A percentile compares a stretch with the other conserved stretches of the same genome.
Evolutionary conservation across 2,888 invertebrate species (phyloP).

Genomic region (Arrhopalites spinosus): DNA sequence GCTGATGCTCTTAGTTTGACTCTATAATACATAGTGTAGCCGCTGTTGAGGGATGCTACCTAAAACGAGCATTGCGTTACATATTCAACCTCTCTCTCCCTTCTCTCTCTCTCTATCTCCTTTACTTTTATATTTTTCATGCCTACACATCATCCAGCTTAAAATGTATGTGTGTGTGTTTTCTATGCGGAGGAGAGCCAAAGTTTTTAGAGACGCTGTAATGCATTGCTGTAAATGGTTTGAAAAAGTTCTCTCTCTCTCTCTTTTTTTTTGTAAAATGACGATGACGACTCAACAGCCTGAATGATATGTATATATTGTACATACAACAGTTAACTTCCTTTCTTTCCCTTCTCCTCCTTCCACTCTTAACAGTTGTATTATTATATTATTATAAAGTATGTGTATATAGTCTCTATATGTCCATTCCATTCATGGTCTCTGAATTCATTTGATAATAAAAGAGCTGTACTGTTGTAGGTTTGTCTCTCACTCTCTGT

Average conservation of each 20-base stretch:
- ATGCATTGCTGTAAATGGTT: too few relatives aligned
- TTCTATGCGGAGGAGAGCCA: too few relatives aligned
- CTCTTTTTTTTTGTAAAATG: too few relatives aligned
- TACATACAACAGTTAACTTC: constrained; percentile 40
- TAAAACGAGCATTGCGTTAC: constrained; percentile 19
- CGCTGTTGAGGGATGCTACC: background rate
- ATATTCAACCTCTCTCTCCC: background rate
- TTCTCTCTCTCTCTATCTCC: constrained; percentile 21
- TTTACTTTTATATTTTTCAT: background rate
- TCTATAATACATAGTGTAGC: constrained; percentile 15
- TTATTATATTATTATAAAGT: constrained; percentile 30
- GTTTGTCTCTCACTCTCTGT: too few relatives aligned
- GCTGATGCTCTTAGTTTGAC: too few relatives aligned
- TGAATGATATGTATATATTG: background rate
- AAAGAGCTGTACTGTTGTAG: too few relatives aligned
- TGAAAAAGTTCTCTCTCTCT: too few relatives aligned
- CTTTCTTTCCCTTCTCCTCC: constrained; percentile 37
- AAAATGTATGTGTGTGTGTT: background rate
- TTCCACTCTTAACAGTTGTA: constrained; percentile 18
- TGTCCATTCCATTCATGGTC: background rate
- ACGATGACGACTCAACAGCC: too few relatives aligned
- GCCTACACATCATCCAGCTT: background rate
- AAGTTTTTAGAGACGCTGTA: too few relatives aligned
- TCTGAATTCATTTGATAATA: constrained; percentile 23
- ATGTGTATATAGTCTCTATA: too few relatives aligned